Percentiles rank a stretch among this genome's conserved stretches.
These are phyloP conservation scores for Pleuronectes platessa DNA, from an alignment of 2,113 vertebrate genomes.

Conservation along the genomic window DNA sequence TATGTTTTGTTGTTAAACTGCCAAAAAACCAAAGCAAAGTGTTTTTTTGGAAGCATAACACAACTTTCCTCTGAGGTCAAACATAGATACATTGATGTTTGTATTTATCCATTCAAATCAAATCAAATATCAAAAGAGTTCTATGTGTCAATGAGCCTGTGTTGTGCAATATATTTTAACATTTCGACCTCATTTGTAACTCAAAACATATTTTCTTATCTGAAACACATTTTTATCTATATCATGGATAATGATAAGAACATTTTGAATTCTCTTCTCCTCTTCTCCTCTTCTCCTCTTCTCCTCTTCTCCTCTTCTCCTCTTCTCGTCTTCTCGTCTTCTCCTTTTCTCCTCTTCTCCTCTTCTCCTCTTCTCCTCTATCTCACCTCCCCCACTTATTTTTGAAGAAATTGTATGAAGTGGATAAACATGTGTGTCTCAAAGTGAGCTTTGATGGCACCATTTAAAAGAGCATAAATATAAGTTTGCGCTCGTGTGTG, in stretches of 20 bases:
- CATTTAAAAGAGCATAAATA: conserved; percentile 34
- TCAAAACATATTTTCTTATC: not conserved
- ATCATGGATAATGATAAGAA: conserved; percentile 15
- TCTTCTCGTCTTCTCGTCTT: conserved; percentile 79
- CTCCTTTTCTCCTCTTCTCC: conserved; percentile 57
- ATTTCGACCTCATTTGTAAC: not conserved
- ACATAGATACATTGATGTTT: conserved; percentile 3
- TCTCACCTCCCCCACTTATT: not conserved
- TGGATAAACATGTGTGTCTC: conserved; percentile 52
- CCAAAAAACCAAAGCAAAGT: conserved; percentile 3
- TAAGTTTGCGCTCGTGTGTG: conserved; percentile 13
- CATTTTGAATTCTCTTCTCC: conserved; percentile 77
- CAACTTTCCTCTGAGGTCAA: not conserved
- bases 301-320: conserved; percentile 55
- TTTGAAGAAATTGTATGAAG: conserved; percentile 52
- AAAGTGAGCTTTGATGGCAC: conserved; percentile 43
- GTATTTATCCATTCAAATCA: not conserved
- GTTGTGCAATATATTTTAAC: not conserved
- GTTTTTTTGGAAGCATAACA: not conserved
- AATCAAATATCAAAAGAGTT: too few species aligned
- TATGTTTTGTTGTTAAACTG: conserved; percentile 9
- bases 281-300: conserved; percentile 39
- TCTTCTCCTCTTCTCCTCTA: conserved; percentile 78
- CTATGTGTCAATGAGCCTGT: not conserved
- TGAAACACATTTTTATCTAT: not conserved